These are phyloP conservation scores for Leptonema lineaticorne DNA, from an alignment of 1,140 invertebrate species.

Conservation along the genomic window DNA sequence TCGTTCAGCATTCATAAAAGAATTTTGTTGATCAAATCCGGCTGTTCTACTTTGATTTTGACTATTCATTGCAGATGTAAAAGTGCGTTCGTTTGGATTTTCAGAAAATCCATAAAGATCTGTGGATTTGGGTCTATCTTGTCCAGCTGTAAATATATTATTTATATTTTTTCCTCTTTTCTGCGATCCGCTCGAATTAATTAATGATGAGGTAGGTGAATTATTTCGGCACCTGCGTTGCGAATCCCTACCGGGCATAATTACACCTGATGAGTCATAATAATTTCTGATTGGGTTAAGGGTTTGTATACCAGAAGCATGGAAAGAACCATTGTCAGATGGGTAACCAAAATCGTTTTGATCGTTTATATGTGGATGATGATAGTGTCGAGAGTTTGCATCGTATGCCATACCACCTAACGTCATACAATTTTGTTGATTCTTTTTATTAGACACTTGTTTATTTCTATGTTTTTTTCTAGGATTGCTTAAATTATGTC, in stretches of 20 bases:
- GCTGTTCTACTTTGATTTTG: conserved; percentile 48
- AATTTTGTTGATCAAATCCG: conserved; percentile 48
- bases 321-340: conserved; percentile 54
- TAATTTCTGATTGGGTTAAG: conserved; percentile 54
- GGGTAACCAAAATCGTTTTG: conserved; percentile 49
- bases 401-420: conserved; percentile 56
- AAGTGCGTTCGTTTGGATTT: conserved; percentile 56
- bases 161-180: conserved; percentile 50
- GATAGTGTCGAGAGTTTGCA: conserved; percentile 53
- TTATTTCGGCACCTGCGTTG: conserved; percentile 48
- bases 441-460: conserved; percentile 52
- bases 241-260: conserved; percentile 46
- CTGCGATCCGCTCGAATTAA: conserved; percentile 53
- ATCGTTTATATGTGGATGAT: conserved; percentile 53
- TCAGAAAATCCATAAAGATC: conserved; percentile 59
- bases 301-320: conserved; percentile 55
- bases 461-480: conserved; percentile 54
- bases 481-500: conserved; percentile 48
- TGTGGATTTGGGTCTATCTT: conserved; percentile 56
- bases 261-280: conserved; percentile 43
- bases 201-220: conserved; percentile 52
- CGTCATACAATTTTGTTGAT: conserved; percentile 55
- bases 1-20: conserved; percentile 54
- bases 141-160: conserved; percentile 43
- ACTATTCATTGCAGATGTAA: conserved; percentile 45